Evolutionary conservation across 2,888 invertebrate species (phyloP), one percentile per base, ranked within the genome.

Genomic region (Macrosoma leucophasiata): DNA sequence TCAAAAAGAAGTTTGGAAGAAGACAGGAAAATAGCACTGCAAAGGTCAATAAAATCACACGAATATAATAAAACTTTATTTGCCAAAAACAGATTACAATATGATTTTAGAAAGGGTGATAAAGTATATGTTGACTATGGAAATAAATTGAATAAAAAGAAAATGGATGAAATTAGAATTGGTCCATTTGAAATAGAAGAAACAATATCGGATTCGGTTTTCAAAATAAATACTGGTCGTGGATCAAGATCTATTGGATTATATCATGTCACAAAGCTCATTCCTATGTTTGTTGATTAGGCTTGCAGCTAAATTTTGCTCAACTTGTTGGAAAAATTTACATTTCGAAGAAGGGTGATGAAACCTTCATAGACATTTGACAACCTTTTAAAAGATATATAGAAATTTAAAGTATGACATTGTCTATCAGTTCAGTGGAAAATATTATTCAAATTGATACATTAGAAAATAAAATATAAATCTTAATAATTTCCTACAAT

Each of bases 21-120:
- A 29, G 38, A 47, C 29, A 35, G 41, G 19, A 39, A 33, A 45
- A 23, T 33, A 41, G 47, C 47, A 38, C 13, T 47, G 6, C 36
- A 43, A 36, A 49, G 41, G 33, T 29, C 38, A 26, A 41, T 39
- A 24, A 38, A 38, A 33, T 40, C 33, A 22, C 41, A 43, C 25
- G 11, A 41, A 13, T 37, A 37, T 23, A 37, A 38, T 28, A 29
- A 38, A 26, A 29, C n/a, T 23, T 23, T 29, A 29, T 32, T 32
- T 24, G 32, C 9, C 9, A 36, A 32, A 23, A 32, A 28, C n/a
- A 10, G 25, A 31, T 7, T 31, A 39, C 23, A 43, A 20, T 11
- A 30, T 22, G 33, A 39, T 5, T 41, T 39, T 22, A 33, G 32
- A 20, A 32, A 34, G 15, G 43, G 33, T 20, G 35, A 29, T 30